Evolutionary conservation across 2,888 invertebrate species (phyloP).

Genomic region (Mimachlamys varia): DNA sequence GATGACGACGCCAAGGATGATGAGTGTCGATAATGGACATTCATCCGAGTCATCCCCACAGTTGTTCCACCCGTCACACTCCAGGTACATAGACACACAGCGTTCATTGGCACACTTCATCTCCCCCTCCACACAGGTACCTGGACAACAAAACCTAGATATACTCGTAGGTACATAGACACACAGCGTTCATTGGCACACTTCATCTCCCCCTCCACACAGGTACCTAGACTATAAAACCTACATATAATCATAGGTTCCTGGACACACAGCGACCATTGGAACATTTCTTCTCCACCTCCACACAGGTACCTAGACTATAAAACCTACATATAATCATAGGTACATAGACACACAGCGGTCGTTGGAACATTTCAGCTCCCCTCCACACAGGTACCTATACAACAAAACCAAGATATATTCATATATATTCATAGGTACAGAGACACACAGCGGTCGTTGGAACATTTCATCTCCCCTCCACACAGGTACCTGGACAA

Average conservation of each 20-base stretch:
- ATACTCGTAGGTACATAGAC: background rate
- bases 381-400: background rate
- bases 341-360: no score
- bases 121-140: background rate
- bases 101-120: slow-evolving; percentile 48
- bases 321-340: background rate
- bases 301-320: background rate
- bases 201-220: background rate
- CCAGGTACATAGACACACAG: slow-evolving; percentile 57
- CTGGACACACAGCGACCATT: background rate
- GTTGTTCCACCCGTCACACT: slow-evolving; percentile 61
- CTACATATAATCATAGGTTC: no score
- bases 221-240: background rate
- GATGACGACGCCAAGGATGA: slow-evolving; percentile 46
- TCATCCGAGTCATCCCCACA: slow-evolving; percentile 65
- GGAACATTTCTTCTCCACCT: background rate
- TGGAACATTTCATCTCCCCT: background rate
- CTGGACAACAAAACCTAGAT: background rate
- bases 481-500: background rate
- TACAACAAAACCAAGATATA: background rate
- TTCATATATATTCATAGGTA: no score
- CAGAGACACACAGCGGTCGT: no score
- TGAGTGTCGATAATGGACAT: slow-evolving; percentile 45
- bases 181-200: no score
- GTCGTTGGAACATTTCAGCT: background rate